Base-by-base conservation (phyloP, 2,113 vertebrate genomes). In the Carlito syrichta region DNA sequence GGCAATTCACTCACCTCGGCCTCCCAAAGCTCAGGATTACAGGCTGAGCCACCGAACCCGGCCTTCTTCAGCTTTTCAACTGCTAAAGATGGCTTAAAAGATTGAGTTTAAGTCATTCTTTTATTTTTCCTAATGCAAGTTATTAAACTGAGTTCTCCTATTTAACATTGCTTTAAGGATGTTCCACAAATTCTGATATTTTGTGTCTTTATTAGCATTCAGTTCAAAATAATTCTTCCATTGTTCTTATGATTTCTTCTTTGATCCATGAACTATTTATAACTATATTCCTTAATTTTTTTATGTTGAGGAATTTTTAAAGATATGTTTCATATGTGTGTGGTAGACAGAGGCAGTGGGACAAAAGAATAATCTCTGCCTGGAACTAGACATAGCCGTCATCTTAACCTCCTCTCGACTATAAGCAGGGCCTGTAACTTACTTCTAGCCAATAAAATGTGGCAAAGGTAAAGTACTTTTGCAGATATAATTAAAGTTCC, bases 361-460 rank as follows among this genome's bases (percentile, higher is more conserved):
- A 43, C 48, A 32, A 3, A 43, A 13, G 2, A 43, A 52, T 38
- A 3, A 20, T 9, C 6, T 54, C 52, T 8, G 1, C 23, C 8
- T 48, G 35, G 20, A 43, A 25, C 8, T 69, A 2, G 4, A 2
- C 38, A 10, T 40, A 35, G 0, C 1, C 5, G 14, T 48, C 3
- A 17, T 71, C 8, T 20, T 35, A 30, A 6, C 17, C 1, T 62
- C 12, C 1, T 4, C 5, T 27, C 35, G 0, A 54, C 0, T 85
- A 16, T 38, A 8, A 2, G 30, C 16, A 7, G 38, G 0, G 23
- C 1, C 12, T 58, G 13, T 40, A 6, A 78, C 50, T 32, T 79
- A 69, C 50, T 32, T 79, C 63, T 19, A 45, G 16, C 13, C 13
- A 54, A 11, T 2, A 74, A 20, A 90, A 58, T 20, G 17, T 73